A percentile compares a stretch with the other conserved stretches of the same genome.
These are phyloP conservation scores for Trididemnum nubilum DNA, from an alignment of 23 tunicate species.

Conservation along the genomic window DNA sequence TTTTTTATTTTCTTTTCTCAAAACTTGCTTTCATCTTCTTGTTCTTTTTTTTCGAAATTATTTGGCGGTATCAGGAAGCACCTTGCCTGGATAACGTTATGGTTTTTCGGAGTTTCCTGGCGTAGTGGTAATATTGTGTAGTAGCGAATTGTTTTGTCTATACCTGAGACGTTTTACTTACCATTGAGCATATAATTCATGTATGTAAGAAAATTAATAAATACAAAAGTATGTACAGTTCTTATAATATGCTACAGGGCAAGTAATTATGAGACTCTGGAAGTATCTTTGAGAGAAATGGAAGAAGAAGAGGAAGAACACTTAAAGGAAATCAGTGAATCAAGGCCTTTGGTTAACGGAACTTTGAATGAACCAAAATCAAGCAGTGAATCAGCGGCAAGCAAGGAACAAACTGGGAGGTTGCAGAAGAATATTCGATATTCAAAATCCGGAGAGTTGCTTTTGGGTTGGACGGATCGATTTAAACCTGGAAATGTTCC, in stretches of 20 bases:
- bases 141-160: no score
- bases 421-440: neutral
- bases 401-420: neutral
- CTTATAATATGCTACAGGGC: neutral
- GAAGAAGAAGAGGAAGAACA: neutral
- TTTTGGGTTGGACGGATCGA: slow-evolving; percentile 29
- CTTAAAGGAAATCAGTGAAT: neutral
- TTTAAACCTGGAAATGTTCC: slow-evolving; percentile 57
- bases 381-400: neutral
- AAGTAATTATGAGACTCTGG: neutral
- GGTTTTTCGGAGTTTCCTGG: no score
- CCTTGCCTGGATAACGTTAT: no score
- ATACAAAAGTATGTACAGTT: no score
- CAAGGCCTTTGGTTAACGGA: neutral
- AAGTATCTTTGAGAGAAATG: neutral
- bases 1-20: no score
- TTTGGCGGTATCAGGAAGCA: no score
- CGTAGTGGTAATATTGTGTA: no score
- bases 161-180: no score
- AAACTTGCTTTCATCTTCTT: no score
- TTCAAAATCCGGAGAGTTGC: neutral
- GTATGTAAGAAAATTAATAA: no score
- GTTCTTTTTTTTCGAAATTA: no score
- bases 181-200: no score
- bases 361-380: neutral